Base-by-base conservation (phyloP, 1,140 invertebrate genomes). In the Atta texana region DNA sequence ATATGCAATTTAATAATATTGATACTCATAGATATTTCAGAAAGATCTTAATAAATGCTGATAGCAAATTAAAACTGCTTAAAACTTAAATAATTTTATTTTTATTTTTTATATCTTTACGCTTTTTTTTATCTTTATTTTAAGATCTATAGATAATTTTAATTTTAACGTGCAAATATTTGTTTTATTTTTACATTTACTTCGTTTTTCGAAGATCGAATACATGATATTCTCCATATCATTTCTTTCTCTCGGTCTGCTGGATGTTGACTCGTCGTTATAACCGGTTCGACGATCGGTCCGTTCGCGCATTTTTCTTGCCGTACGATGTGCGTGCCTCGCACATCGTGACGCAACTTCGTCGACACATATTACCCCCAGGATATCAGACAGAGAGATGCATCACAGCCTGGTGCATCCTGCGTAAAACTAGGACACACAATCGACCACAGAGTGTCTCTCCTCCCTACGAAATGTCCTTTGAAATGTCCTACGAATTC, bases 371-470 rank as follows among this genome's bases (percentile, higher is more conserved):
- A 66, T 84, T 55, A 34, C 49, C 55, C 59, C 7, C 61, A 63
- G 39, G 88, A 78, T 64, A 77, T 90, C 80, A 80, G 80, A 71
- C 76, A 39, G 85, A 85, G 72, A 90, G 89, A 88, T 91, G 89
- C 89, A 91, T 68, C 82, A 64, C 78, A 88, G 89, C 75, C 76
- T 76, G 66, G 64, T 68, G 49, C 71, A 53, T 63, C 71, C 44
- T 61, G 55, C 49, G 59, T 21, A 72, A 91, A 91, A 91, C 89
- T 91, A 88, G 89, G 89, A 86, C 89, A 88, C 82, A 87, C 80
- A 85, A 64, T 75, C 80, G 69, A 71, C 71, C 61, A 44, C 34
- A 64, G 21, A 10, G 24, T 24, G 39, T 75, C 12, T 12, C 24
- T 61, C 49, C 18, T 28, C 61, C n/a, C 51, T 44, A 21, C 31